A percentile compares a stretch with the other conserved stretches of the same genome.
These are phyloP conservation scores for Diadema setosum DNA, from an alignment of 35 echinoderm and acorn worm species.

Conservation along the genomic window DNA sequence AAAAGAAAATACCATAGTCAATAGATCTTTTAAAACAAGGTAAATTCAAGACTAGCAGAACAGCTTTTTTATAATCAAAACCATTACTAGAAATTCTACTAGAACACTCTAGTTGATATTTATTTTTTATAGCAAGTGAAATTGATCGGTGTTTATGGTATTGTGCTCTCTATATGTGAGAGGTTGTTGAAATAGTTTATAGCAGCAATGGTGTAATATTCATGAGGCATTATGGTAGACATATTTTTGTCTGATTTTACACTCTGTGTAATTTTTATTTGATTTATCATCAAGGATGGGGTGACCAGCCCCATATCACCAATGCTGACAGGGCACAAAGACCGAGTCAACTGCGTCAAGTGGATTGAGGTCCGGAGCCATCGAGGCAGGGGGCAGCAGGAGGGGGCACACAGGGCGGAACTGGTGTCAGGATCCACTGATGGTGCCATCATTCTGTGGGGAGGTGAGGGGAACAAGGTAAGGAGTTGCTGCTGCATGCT, in stretches of 20 bases:
- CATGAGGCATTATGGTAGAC: background rate
- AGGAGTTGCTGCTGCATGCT: too few species aligned
- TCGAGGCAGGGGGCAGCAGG: background rate
- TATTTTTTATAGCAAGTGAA: background rate
- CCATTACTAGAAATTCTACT: too few species aligned
- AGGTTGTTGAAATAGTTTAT: background rate
- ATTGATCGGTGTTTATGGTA: background rate
- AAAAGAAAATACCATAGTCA: too few species aligned
- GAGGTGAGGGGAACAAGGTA: constrained; percentile 29
- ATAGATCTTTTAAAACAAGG: too few species aligned
- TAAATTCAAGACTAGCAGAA: too few species aligned
- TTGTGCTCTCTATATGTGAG: background rate
- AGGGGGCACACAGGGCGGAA: background rate
- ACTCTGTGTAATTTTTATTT: background rate
- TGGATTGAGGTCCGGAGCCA: constrained; percentile 44
- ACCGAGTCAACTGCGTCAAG: constrained; percentile 82
- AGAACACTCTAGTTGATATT: background rate
- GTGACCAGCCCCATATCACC: background rate
- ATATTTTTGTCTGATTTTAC: too few species aligned
- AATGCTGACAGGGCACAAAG: constrained; percentile 79
- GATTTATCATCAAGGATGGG: background rate
- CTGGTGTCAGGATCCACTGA: constrained; percentile 81
- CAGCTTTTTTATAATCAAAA: too few species aligned
- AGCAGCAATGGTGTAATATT: too few species aligned
- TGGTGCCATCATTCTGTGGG: constrained; percentile 72